These are phyloP conservation scores for Gymnogyps californianus DNA, from an alignment of 2,113 vertebrate species.

Conservation along the genomic window DNA sequence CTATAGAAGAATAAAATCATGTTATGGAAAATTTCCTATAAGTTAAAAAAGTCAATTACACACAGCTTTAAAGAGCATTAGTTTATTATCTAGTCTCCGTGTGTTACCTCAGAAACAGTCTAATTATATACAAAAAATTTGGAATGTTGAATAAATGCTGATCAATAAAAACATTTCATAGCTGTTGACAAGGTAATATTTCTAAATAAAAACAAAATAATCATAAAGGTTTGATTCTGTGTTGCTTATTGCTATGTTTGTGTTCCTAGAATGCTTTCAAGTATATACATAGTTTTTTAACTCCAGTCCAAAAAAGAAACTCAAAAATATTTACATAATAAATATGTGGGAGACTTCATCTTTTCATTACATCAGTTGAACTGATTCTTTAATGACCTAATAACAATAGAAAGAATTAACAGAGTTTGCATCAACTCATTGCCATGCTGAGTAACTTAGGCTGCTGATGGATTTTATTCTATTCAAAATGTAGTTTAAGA, in stretches of 20 bases:
- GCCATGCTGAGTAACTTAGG: constrained; percentile 22
- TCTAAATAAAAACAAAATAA: constrained; percentile 64
- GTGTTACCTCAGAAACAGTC: constrained; percentile 85
- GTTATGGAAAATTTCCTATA: not conserved
- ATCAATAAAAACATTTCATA: constrained; percentile 74
- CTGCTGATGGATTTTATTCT: constrained; percentile 15
- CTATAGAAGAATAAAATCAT: not conserved
- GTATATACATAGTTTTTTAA: constrained; percentile 82
- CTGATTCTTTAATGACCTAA: constrained; percentile 64
- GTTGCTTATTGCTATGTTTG: constrained; percentile 84
- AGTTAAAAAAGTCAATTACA: not conserved
- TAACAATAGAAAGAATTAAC: constrained; percentile 25
- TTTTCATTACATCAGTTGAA: constrained; percentile 60
- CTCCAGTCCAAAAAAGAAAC: constrained; percentile 68
- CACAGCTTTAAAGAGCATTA: constrained; percentile 78
- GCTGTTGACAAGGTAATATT: constrained; percentile 71
- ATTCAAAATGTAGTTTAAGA: constrained; percentile 39
- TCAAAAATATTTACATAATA: constrained; percentile 83
- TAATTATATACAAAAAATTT: constrained; percentile 89
- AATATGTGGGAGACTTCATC: constrained; percentile 68
- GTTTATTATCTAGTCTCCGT: constrained; percentile 84
- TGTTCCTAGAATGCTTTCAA: constrained; percentile 79
- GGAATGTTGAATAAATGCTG: constrained; percentile 87
- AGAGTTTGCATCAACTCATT: constrained; percentile 22
- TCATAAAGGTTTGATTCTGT: constrained; percentile 73